Evolutionary conservation across 2,797 vertebrate genomes (phyloP).

Genomic region (Liparis tanakae): DNA sequence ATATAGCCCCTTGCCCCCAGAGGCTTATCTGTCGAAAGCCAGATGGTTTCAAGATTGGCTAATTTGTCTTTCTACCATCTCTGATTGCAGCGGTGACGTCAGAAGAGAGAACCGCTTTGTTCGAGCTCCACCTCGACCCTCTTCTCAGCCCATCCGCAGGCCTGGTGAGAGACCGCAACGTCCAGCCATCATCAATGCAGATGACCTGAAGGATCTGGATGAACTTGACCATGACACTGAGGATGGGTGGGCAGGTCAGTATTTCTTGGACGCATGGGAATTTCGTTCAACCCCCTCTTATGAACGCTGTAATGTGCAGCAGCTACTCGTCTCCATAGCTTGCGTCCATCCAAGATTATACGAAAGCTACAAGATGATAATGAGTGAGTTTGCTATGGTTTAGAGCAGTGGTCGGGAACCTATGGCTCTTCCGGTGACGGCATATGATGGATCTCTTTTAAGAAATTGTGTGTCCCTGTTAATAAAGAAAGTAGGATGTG

Average conservation of each 20-base stretch:
- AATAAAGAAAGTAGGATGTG: not conserved
- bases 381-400: not conserved
- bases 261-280: not conserved
- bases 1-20: no score
- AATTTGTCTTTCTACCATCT: slow-evolving; percentile 3
- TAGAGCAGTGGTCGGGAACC: no score
- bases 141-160: slow-evolving; percentile 87
- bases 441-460: no score
- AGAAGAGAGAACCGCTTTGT: slow-evolving; percentile 90
- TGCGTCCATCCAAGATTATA: not conserved
- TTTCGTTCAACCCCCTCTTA: not conserved
- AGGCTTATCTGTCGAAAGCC: not conserved
- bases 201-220: slow-evolving; percentile 96
- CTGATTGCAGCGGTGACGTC: slow-evolving; percentile 77
- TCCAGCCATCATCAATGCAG: slow-evolving; percentile 95
- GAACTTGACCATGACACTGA: slow-evolving; percentile 95
- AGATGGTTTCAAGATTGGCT: not conserved
- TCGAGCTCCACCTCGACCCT: slow-evolving; percentile 77
- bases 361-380: no score
- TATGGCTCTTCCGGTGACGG: no score
- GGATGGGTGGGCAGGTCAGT: slow-evolving; percentile 92
- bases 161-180: slow-evolving; percentile 87
- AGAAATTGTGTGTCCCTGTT: not conserved
- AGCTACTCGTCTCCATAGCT: not conserved
- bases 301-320: not conserved